Conservation (phyloP, 2,888 invertebrate genomes). For the Sesamia inferens region DNA sequence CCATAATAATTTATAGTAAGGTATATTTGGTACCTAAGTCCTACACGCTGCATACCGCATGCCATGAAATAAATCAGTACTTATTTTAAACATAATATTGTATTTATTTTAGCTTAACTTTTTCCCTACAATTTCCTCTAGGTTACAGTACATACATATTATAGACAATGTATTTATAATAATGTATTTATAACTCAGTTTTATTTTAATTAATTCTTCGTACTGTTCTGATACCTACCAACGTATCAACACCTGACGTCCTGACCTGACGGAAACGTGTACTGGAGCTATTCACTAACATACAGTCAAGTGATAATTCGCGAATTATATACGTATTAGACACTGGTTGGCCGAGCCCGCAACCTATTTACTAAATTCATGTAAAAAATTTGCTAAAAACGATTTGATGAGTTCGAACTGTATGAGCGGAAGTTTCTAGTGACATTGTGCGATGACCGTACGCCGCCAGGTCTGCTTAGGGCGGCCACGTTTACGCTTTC, state of each 20-base stretch:
- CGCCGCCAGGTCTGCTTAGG: too few relatives aligned
- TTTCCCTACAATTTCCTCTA: conserved; percentile 25
- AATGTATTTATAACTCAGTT: conserved; percentile 3
- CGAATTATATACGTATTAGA: not conserved
- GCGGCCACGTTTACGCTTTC: too few relatives aligned
- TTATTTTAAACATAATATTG: conserved; percentile 15
- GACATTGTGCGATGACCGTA: not conserved
- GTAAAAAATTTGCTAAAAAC: not conserved
- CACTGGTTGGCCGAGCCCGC: not conserved
- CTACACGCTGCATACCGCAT: conserved; percentile 13
- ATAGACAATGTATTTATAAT: not conserved
- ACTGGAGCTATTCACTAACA: not conserved
- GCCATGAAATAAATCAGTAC: conserved; percentile 15
- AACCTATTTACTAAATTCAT: not conserved
- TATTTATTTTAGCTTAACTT: conserved; percentile 17
- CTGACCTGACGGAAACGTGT: not conserved
- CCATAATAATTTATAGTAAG: not conserved
- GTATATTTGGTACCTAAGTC: conserved; percentile 19
- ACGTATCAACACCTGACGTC: not conserved
- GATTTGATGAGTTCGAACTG: not conserved
- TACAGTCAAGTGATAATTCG: not conserved
- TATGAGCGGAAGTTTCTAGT: not conserved
- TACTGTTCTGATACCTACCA: not conserved
- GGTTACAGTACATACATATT: not conserved
- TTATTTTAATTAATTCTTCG: conserved; percentile 49